phyloP scores from a whole-genome alignment of 2,888 invertebrate genomes.

The Pseudococcus longispinus region DNA sequence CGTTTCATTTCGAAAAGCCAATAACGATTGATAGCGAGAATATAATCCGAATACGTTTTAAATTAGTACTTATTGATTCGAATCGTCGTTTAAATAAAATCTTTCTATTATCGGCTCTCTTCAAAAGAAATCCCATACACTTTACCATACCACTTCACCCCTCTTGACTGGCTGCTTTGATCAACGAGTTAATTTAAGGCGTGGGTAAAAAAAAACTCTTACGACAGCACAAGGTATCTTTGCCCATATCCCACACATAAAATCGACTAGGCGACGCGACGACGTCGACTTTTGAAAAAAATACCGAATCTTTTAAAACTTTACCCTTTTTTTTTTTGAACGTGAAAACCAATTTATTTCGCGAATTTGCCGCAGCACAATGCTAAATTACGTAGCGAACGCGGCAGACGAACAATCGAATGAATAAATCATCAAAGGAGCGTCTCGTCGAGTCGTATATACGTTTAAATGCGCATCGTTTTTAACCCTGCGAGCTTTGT shows the following conservation, averaged over 20 bases:
- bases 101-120: not conserved
- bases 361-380: conserved; percentile 2
- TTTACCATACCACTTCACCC: not conserved
- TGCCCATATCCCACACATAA: too few relatives aligned
- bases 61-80: not conserved
- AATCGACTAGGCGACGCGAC: not conserved
- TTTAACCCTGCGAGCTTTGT: not conserved
- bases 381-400: not conserved
- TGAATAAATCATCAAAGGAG: conserved; percentile 40
- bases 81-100: not conserved
- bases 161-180: too few relatives aligned
- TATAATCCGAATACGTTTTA: conserved; percentile 11
- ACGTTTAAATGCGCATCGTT: not conserved
- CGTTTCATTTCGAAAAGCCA: conserved; percentile 28
- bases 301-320: not conserved
- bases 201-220: too few relatives aligned
- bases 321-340: not conserved
- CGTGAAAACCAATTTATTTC: not conserved
- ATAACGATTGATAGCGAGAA: conserved; percentile 36
- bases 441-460: not conserved
- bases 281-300: not conserved
- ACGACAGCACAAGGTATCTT: too few relatives aligned
- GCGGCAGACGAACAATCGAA: conserved; percentile 16
- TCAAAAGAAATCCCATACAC: not conserved
- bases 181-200: not conserved